Conservation (phyloP, 2,797 vertebrate genomes). For the Trachurus trachurus region DNA sequence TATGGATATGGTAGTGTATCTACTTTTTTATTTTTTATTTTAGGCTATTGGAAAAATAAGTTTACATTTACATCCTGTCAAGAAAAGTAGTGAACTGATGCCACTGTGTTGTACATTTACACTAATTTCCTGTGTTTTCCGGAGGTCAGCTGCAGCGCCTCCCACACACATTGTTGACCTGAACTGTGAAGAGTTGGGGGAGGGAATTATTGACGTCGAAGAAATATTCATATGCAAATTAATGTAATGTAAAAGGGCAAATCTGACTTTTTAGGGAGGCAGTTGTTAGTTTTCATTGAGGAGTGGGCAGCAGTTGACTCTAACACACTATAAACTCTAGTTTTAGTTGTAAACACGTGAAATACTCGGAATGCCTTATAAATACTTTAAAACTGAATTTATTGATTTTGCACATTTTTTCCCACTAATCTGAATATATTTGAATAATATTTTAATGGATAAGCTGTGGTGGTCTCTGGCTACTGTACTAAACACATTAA, state of each 20-base stretch:
- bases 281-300: slow-evolving; percentile 8
- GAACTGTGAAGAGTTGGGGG: slow-evolving; percentile 32
- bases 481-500: background rate
- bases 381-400: too few species aligned
- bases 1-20: slow-evolving; percentile 9
- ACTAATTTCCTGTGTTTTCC: slow-evolving; percentile 8
- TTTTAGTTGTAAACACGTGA: background rate
- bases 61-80: slow-evolving; percentile 5
- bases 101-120: background rate
- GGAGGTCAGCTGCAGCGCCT: slow-evolving; percentile 42
- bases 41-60: background rate
- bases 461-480: too few species aligned
- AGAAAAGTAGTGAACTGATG: slow-evolving; percentile 8
- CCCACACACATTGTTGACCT: slow-evolving; percentile 63
- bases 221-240: slow-evolving; percentile 51
- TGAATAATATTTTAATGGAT: background rate
- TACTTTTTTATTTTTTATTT: background rate
- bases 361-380: background rate
- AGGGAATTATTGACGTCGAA: slow-evolving; percentile 21
- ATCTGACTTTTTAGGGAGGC: slow-evolving; percentile 24
- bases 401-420: background rate
- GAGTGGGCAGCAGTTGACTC: slow-evolving; percentile 20
- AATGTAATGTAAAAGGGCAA: slow-evolving; percentile 43
- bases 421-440: background rate
- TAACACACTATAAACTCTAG: background rate